phyloP scores from a whole-genome alignment of 2,888 invertebrate genomes.

The Phymatocera aterrima region DNA sequence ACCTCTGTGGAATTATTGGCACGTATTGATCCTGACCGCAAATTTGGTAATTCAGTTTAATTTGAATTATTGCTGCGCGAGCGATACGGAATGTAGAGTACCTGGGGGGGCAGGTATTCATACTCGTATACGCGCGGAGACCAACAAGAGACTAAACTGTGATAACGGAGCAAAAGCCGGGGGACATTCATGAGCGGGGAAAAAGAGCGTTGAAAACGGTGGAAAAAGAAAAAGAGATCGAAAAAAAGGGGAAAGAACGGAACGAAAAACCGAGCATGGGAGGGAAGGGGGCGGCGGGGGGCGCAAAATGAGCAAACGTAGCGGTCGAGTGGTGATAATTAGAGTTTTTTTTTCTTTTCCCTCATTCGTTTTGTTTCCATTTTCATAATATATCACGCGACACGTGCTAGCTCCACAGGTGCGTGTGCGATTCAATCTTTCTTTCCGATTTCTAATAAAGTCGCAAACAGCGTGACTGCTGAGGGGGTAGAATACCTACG shows the following conservation, averaged over 20 bases:
- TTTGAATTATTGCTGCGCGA: slow-evolving; percentile 5
- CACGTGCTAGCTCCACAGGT: slow-evolving; percentile 42
- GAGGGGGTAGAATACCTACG: neutral
- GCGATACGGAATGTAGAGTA: slow-evolving; percentile 7
- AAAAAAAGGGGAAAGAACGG: neutral
- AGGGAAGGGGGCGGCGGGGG: neutral
- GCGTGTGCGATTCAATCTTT: slow-evolving; percentile 32
- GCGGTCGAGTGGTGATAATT: neutral
- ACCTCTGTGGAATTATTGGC: neutral
- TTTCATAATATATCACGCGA: slow-evolving; percentile 27
- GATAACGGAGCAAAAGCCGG: neutral
- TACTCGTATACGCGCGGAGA: neutral
- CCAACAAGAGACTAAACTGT: slow-evolving; percentile 17
- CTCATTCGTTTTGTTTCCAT: neutral
- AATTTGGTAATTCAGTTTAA: slow-evolving; percentile 35
- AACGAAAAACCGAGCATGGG: neutral
- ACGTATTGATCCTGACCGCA: slow-evolving; percentile 34
- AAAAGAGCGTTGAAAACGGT: no score
- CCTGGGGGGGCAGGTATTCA: no score
- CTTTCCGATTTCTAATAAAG: slow-evolving; percentile 37
- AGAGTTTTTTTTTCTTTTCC: no score
- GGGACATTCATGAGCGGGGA: neutral
- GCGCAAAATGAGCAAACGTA: neutral
- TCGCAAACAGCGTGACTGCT: slow-evolving; percentile 8
- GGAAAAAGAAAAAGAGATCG: neutral